Conservation (phyloP, 1,140 invertebrate species). For the Aphaenogaster ashmeadi region DNA sequence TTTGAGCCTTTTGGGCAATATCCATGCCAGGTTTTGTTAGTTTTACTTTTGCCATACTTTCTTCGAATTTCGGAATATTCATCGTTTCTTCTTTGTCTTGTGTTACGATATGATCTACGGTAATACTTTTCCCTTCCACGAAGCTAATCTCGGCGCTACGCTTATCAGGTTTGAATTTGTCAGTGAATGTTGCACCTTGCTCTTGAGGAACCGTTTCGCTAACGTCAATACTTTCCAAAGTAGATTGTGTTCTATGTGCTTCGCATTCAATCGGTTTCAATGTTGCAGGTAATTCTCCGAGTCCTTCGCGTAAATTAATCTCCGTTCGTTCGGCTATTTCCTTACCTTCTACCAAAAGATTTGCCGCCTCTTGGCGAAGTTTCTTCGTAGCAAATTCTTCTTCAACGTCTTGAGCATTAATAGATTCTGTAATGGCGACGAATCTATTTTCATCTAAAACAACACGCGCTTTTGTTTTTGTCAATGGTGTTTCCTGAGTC, state of each 20-base stretch:
- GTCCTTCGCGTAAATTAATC: constrained; percentile 76
- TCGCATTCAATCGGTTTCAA: constrained; percentile 64
- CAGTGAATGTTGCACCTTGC: constrained; percentile 78
- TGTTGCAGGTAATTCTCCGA: constrained; percentile 73
- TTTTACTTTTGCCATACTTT: constrained; percentile 72
- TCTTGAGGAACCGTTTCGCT: constrained; percentile 80
- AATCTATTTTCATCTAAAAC: constrained; percentile 81
- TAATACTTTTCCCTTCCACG: constrained; percentile 85
- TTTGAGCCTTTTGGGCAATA: constrained; percentile 73
- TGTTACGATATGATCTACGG: constrained; percentile 85
- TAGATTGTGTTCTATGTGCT: constrained; percentile 77
- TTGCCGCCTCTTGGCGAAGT: constrained; percentile 72
- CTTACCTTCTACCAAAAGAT: constrained; percentile 76
- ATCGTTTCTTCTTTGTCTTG: constrained; percentile 85
- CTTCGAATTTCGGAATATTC: constrained; percentile 63
- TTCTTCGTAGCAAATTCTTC: constrained; percentile 68
- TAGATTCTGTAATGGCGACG: constrained; percentile 78
- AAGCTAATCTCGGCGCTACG: constrained; percentile 84
- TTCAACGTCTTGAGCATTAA: constrained; percentile 74
- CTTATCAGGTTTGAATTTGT: constrained; percentile 76
- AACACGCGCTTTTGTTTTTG: constrained; percentile 74
- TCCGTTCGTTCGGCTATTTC: constrained; percentile 82
- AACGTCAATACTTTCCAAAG: constrained; percentile 79
- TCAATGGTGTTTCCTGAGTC: constrained; percentile 60
- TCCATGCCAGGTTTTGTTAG: constrained; percentile 74